A percentile compares a stretch with the other conserved stretches of the same genome.
Evolutionary conservation across 1,140 invertebrate species (phyloP).

Genomic region (Drosophila mauritiana): DNA sequence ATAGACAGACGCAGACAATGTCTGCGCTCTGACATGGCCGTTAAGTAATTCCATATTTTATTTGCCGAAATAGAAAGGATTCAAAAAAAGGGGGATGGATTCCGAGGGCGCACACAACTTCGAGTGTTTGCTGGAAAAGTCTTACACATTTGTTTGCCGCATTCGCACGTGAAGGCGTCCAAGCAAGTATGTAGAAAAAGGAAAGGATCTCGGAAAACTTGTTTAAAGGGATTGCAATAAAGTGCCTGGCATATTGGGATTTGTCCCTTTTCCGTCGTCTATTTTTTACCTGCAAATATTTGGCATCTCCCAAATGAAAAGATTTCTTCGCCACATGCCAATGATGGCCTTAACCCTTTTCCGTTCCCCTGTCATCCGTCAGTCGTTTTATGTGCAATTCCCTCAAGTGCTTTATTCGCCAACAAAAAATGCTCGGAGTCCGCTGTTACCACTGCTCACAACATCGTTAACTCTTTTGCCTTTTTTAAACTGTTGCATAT

Average conservation of each 20-base stretch:
- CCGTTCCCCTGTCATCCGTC: constrained; percentile 30
- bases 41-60: constrained; percentile 83
- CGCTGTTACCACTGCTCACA: constrained; percentile 19
- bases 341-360: constrained; percentile 57
- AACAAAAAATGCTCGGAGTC: constrained; percentile 32
- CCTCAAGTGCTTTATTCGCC: constrained; percentile 82
- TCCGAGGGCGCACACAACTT: background rate
- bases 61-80: constrained; percentile 62
- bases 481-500: constrained; percentile 77
- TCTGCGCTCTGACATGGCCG: constrained; percentile 47
- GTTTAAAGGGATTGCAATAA: constrained; percentile 83
- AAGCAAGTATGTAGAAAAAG: constrained; percentile 35
- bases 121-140: constrained; percentile 43
- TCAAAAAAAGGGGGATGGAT: background rate
- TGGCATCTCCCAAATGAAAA: constrained; percentile 72
- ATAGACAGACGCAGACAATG: constrained; percentile 57
- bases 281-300: constrained; percentile 75
- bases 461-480: constrained; percentile 70
- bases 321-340: constrained; percentile 77
- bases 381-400: constrained; percentile 80
- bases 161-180: constrained; percentile 59
- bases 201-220: constrained; percentile 50
- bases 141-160: constrained; percentile 70
- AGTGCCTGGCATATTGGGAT: constrained; percentile 80
- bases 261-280: constrained; percentile 65